These are phyloP conservation scores for Orchesellides sinensis DNA, from an alignment of 2,888 invertebrate species.

Conservation along the genomic window DNA sequence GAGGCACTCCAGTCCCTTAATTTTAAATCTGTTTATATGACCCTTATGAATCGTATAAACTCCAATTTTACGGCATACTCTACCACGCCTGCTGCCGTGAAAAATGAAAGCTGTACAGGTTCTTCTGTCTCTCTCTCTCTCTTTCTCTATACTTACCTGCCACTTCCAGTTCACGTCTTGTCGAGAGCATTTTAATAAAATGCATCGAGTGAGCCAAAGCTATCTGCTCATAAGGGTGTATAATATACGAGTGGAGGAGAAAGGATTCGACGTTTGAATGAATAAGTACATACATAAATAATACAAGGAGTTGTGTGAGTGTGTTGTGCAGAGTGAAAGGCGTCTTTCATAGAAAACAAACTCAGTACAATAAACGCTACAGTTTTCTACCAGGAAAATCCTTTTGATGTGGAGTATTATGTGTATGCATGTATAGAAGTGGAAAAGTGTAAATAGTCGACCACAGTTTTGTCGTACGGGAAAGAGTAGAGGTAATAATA, in stretches of 20 bases:
- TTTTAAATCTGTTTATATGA: constrained; percentile 62
- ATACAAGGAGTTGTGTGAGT: neutral
- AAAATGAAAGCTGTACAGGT: constrained; percentile 3
- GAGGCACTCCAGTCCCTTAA: constrained; percentile 22
- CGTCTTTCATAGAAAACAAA: constrained; percentile 26
- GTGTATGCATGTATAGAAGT: neutral
- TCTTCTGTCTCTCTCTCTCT: constrained; percentile 18
- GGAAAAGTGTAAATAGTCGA: constrained; percentile 44
- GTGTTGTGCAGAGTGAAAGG: constrained; percentile 39
- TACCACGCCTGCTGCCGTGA: neutral
- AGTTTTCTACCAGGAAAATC: constrained; percentile 9
- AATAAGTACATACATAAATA: constrained; percentile 19
- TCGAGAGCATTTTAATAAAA: constrained; percentile 58
- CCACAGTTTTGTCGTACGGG: neutral
- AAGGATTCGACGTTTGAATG: constrained; percentile 47
- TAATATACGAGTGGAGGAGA: constrained; percentile 32
- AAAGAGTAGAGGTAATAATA: constrained; percentile 15
- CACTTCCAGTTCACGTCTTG: constrained; percentile 54
- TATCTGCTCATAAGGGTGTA: neutral
- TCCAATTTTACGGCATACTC: constrained; percentile 55
- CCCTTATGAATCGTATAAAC: constrained; percentile 58
- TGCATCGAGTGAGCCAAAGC: neutral
- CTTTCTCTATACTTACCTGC: constrained; percentile 34
- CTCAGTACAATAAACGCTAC: constrained; percentile 41
- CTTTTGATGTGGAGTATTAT: constrained; percentile 40